Evolutionary conservation across 2,888 invertebrate species (phyloP), one percentile per base, ranked within the genome.

Genomic region (Caenorhabditis panamensis): DNA sequence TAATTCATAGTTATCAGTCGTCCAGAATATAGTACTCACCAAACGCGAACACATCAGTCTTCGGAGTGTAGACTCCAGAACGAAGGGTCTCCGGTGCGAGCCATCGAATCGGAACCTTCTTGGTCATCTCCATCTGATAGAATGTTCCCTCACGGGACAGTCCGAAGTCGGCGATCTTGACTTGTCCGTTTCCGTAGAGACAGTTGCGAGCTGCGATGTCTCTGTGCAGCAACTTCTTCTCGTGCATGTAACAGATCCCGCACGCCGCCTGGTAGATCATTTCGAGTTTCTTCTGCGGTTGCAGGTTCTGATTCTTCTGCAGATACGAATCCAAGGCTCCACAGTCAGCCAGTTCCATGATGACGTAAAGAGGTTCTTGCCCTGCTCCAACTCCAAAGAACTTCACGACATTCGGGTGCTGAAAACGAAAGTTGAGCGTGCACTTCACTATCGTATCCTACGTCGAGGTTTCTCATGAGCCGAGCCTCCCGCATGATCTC

Each of bases 401-500:
- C 31, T 80, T 82, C 16, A 87, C 85, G 16, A 87, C 82, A 58
- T 87, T 87, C 13, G 86, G 85, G 54, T 87, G 87, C 56, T 80
- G 63, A 44, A 78, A 71, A 49, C 16, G 9, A 41, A 41, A 41
- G 41, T n/a, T n/a, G n/a, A n/a, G n/a, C n/a, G n/a, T n/a, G n/a
- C n/a, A n/a, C n/a, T n/a, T n/a, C n/a, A n/a, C n/a, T n/a, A 41
- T 3, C 13, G 28, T 3, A 61, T 4, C 72, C 22, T 26, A 79
- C 79, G 61, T 84, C 80, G 28, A 87, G 69, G 31, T 73, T 68
- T 44, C 87, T 73, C 86, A 87, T 86, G 18, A 87, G 73, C 6
- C 87, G 79, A 20, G 87, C 86, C 68, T 87, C 87, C 3, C 69
- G 58, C 87, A 87, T 87, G 24, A 87, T 84, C 66, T 87, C 86